phyloP scores from a whole-genome alignment of 2,888 invertebrate species.

The Scaptodrosophila latifasciaeformis region DNA sequence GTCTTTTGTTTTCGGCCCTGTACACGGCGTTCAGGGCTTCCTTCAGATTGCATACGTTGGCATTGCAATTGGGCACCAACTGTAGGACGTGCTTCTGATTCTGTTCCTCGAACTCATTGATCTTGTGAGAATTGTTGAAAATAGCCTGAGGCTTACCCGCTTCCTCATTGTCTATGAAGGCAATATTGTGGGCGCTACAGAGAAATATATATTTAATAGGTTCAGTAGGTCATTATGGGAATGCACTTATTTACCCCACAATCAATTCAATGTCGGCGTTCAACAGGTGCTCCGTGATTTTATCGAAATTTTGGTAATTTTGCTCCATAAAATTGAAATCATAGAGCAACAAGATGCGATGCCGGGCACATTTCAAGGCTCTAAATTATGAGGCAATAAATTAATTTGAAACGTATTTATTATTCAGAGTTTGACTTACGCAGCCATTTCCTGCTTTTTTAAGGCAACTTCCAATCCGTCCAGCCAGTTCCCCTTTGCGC shows the following conservation, averaged over 20 bases:
- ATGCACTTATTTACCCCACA: slow-evolving; percentile 77
- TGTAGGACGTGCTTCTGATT: slow-evolving; percentile 75
- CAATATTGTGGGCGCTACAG: slow-evolving; percentile 72
- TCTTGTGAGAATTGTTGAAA: slow-evolving; percentile 48
- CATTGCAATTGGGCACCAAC: slow-evolving; percentile 58
- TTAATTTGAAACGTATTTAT: neutral
- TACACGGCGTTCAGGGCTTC: slow-evolving; percentile 79
- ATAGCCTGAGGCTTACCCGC: slow-evolving; percentile 51
- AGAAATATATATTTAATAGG: neutral
- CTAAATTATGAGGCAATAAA: slow-evolving; percentile 37
- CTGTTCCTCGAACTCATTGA: slow-evolving; percentile 60
- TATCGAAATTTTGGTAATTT: slow-evolving; percentile 76
- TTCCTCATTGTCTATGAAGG: slow-evolving; percentile 68
- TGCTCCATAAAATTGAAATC: slow-evolving; percentile 78
- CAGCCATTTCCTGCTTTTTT: slow-evolving; percentile 75
- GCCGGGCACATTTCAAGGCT: slow-evolving; percentile 72
- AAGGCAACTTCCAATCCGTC: slow-evolving; percentile 79
- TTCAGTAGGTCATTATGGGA: neutral
- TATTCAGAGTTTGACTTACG: slow-evolving; percentile 30
- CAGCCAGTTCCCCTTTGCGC: slow-evolving; percentile 80
- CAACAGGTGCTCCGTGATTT: slow-evolving; percentile 77
- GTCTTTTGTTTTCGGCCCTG: slow-evolving; percentile 77
- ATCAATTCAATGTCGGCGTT: slow-evolving; percentile 78
- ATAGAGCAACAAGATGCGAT: slow-evolving; percentile 81
- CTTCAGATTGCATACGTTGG: slow-evolving; percentile 77